phyloP scores from a whole-genome alignment of 1,140 invertebrate species.

The Nasonia longicornis region DNA sequence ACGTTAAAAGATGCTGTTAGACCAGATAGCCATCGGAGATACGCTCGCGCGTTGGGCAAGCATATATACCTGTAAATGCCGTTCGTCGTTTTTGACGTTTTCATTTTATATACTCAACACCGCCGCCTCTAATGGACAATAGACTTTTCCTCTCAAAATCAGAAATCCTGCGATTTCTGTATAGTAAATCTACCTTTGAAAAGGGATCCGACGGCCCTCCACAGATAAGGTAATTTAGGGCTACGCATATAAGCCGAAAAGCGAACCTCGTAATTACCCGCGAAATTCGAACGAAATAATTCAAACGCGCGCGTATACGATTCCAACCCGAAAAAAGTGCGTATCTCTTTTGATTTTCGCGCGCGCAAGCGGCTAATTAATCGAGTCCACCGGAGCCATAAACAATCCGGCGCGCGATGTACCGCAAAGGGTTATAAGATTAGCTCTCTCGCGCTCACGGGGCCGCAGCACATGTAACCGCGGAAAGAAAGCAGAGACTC shows the following conservation, averaged over 20 bases:
- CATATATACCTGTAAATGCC: not conserved
- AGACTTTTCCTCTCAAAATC: not conserved
- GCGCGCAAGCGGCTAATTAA: not conserved
- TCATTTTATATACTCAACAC: not conserved
- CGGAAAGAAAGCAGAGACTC: slow-evolving; percentile 17
- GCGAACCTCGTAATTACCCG: not conserved
- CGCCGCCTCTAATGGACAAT: no score
- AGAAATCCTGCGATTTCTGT: not conserved
- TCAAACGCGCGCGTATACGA: not conserved
- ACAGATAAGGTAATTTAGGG: not conserved
- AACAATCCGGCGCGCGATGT: not conserved
- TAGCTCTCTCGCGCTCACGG: not conserved
- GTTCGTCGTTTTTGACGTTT: not conserved
- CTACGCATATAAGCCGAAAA: not conserved
- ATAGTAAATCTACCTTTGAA: not conserved
- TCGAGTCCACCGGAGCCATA: not conserved
- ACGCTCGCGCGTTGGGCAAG: not conserved
- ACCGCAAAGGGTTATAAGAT: slow-evolving; percentile 1
- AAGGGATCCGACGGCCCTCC: not conserved
- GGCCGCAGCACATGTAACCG: not conserved
- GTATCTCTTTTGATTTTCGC: not conserved
- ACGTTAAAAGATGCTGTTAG: slow-evolving; percentile 40
- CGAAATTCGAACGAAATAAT: slow-evolving; percentile 8
- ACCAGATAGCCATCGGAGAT: slow-evolving; percentile 11
- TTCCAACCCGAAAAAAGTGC: not conserved